Conservation (phyloP, 2,113 vertebrate species). For the Mesoclemmys tuberculata region DNA sequence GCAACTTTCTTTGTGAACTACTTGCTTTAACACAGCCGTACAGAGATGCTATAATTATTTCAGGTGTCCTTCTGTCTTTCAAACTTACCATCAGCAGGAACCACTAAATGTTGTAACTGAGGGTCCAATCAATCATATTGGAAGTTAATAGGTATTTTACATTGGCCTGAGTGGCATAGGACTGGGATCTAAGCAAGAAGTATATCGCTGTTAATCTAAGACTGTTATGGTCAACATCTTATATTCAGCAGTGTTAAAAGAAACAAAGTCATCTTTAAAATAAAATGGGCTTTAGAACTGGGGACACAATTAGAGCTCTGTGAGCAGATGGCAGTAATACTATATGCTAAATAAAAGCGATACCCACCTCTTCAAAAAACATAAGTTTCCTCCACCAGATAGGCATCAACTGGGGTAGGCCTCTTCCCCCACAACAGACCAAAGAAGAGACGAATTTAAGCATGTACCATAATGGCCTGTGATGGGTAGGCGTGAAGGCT, state of each 20-base stretch:
- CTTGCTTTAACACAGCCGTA: conserved; percentile 73
- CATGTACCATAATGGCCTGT: not conserved
- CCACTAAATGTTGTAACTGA: conserved; percentile 28
- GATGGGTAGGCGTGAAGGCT: not conserved
- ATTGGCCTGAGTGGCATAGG: not conserved
- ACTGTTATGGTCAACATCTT: not conserved
- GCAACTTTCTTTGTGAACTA: conserved; percentile 71
- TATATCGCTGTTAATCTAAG: too few species aligned
- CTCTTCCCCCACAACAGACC: not conserved
- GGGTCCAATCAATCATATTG: conserved; percentile 12
- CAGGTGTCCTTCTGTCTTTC: conserved; percentile 40
- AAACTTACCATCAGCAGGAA: conserved; percentile 8
- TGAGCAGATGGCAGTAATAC: not conserved
- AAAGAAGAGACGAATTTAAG: not conserved
- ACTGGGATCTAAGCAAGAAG: too few species aligned
- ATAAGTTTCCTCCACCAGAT: not conserved
- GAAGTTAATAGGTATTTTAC: not conserved
- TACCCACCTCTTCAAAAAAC: not conserved
- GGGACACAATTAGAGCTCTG: not conserved
- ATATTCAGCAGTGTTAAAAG: not conserved
- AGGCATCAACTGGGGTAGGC: not conserved
- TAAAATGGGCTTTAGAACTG: not conserved
- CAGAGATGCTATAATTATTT: conserved; percentile 59
- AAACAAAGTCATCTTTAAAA: not conserved
- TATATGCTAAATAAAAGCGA: not conserved